Evolutionary conservation across 2,888 invertebrate species (phyloP).

Genomic region (Hoplodrina blanda): DNA sequence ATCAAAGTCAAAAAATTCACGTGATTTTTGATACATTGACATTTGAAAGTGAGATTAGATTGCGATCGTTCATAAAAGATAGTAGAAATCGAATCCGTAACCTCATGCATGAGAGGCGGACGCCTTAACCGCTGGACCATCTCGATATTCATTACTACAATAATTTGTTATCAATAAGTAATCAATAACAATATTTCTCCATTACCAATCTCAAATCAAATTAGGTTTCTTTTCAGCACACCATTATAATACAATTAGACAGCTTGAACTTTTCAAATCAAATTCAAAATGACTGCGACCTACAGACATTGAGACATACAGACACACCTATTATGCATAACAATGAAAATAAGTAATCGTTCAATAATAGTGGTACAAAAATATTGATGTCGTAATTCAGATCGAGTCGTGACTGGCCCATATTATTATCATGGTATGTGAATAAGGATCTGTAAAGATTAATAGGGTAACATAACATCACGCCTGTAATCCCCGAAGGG

Average conservation of each 20-base stretch:
- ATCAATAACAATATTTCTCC: background rate
- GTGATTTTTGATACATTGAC: too few relatives aligned
- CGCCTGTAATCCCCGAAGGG: too few relatives aligned
- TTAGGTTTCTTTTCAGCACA: conserved; percentile 25
- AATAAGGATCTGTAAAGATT: conserved; percentile 21
- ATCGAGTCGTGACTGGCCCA: conserved; percentile 62
- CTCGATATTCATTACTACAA: background rate
- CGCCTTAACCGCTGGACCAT: background rate
- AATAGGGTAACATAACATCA: too few relatives aligned
- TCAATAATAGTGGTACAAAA: conserved; percentile 48
- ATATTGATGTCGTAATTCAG: conserved; percentile 63
- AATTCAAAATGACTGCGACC: conserved; percentile 52
- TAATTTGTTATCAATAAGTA: background rate
- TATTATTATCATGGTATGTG: conserved; percentile 33
- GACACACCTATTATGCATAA: conserved; percentile 50
- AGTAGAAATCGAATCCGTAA: too few relatives aligned
- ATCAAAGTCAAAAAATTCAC: too few relatives aligned
- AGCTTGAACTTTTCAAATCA: conserved; percentile 50
- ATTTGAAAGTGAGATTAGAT: too few relatives aligned
- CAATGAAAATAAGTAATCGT: conserved; percentile 60
- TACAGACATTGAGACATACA: conserved; percentile 35
- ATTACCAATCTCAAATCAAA: conserved; percentile 20
- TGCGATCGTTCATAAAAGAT: too few relatives aligned
- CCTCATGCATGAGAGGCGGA: too few relatives aligned
- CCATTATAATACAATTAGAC: conserved; percentile 19